Conservation (phyloP, 2,797 vertebrate species). For the Gymnopithys bicolor region DNA sequence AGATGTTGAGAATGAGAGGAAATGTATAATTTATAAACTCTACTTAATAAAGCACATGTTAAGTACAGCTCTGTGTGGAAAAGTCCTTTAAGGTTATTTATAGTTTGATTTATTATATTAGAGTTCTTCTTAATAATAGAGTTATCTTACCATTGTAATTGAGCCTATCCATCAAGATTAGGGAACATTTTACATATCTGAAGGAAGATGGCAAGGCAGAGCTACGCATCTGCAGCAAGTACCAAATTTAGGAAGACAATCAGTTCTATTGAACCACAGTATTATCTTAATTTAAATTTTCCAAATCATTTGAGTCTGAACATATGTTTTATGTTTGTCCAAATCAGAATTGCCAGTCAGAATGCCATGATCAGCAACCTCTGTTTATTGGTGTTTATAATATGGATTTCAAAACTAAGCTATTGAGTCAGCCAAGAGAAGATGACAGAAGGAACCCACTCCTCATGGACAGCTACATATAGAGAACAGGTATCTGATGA, state of each 20-base stretch:
- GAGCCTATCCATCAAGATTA: constrained; percentile 71
- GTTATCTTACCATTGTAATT: constrained; percentile 76
- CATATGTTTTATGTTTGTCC: background rate
- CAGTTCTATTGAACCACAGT: background rate
- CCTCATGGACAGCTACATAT: background rate
- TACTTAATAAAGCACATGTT: constrained; percentile 71
- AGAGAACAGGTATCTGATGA: background rate
- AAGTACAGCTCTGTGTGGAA: constrained; percentile 58
- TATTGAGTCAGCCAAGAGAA: background rate
- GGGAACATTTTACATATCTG: constrained; percentile 39
- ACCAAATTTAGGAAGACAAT: constrained; percentile 4
- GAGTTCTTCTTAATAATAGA: constrained; percentile 72
- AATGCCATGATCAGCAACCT: background rate
- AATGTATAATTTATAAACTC: constrained; percentile 74
- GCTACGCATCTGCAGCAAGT: constrained; percentile 28
- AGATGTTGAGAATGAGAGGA: constrained; percentile 47
- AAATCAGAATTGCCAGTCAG: background rate
- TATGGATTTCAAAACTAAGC: background rate
- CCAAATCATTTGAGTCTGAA: background rate
- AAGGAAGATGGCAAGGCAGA: constrained; percentile 40
- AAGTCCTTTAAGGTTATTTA: constrained; percentile 73
- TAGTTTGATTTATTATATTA: constrained; percentile 75
- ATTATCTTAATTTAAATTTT: constrained; percentile 18
- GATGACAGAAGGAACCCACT: background rate
- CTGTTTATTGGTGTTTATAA: background rate